Percentiles rank a stretch among this genome's conserved stretches.
These are phyloP conservation scores for Nerophis lumbriciformis DNA, from an alignment of 2,113 vertebrate species.

Conservation along the genomic window DNA sequence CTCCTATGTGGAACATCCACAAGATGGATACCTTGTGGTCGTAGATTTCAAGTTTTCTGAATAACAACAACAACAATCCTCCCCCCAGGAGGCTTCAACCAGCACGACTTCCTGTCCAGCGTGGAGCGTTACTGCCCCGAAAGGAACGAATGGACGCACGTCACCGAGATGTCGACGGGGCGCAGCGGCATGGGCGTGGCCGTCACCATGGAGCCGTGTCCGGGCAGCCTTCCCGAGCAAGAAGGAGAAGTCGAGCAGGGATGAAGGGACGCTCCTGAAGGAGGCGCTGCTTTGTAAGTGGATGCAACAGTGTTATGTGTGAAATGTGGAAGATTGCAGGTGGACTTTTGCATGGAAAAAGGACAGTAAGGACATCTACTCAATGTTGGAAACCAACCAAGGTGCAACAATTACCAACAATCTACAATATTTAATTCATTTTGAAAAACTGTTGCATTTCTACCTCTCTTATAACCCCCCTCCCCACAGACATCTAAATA, in stretches of 20 bases:
- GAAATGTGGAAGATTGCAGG: background rate
- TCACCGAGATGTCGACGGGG: conserved; percentile 67
- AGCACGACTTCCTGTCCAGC: conserved; percentile 72
- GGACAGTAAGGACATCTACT: background rate
- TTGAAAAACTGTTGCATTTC: too few relatives aligned
- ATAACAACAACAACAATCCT: background rate
- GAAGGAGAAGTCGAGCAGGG: conserved; percentile 16
- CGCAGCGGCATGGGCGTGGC: conserved; percentile 78
- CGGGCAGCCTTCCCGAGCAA: conserved; percentile 62
- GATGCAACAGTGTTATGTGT: background rate
- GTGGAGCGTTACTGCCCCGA: conserved; percentile 73
- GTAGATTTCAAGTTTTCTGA: too few relatives aligned
- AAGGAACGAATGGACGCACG: conserved; percentile 65
- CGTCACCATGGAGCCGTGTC: conserved; percentile 82
- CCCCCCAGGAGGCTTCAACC: conserved; percentile 74
- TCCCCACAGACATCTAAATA: background rate
- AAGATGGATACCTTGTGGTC: too few relatives aligned
- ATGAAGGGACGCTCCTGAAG: too few relatives aligned
- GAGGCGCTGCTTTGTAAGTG: conserved; percentile 18
- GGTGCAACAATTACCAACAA: conserved; percentile 21
- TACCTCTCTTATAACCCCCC: conserved; percentile 7
- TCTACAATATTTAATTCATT: too few relatives aligned
- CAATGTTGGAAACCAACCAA: conserved; percentile 9
- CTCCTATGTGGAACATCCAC: too few relatives aligned
- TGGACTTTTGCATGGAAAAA: background rate